Evolutionary conservation across 2,113 vertebrate genomes (phyloP).

Genomic region (Gymnorhina tibicen): DNA sequence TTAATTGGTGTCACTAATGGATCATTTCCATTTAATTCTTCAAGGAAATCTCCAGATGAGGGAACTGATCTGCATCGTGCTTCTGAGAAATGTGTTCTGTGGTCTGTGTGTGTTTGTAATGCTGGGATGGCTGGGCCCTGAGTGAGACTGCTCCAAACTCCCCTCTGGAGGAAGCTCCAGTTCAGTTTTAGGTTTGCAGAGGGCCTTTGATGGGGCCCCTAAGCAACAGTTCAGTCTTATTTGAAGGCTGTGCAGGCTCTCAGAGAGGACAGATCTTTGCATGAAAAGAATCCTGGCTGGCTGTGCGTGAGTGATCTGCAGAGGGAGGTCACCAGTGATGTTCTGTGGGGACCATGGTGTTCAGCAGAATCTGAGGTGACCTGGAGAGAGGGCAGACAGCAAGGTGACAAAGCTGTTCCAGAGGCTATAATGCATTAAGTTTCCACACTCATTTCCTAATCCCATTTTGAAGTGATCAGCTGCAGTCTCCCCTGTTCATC

Average conservation of each 20-base stretch:
- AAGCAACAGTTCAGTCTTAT: background rate
- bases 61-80: background rate
- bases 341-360: background rate
- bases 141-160: background rate
- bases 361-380: background rate
- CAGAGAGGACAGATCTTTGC: background rate
- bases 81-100: background rate
- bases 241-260: background rate
- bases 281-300: background rate
- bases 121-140: background rate
- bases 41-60: background rate
- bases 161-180: background rate
- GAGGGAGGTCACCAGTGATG: background rate
- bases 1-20: background rate
- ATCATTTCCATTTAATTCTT: background rate
- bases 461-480: background rate
- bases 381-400: background rate
- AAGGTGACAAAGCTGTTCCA: background rate
- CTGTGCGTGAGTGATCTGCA: background rate
- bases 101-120: background rate
- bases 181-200: background rate
- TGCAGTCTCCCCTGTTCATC: background rate
- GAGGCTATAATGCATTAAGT: background rate
- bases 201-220: background rate
- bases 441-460: background rate